Conservation (phyloP, 1,140 invertebrate species). For the Drosophila sechellia region DNA sequence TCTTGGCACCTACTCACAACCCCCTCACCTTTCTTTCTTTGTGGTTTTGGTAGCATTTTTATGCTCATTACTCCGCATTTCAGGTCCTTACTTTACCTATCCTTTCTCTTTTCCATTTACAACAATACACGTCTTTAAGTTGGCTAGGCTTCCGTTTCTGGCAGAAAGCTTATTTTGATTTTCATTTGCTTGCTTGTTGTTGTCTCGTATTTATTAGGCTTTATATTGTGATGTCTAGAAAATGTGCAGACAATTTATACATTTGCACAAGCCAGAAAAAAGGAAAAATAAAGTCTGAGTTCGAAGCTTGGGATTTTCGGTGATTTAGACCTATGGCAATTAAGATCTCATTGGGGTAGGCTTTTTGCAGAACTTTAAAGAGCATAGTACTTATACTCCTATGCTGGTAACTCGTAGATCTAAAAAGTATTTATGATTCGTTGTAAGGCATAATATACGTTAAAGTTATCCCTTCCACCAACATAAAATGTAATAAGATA, state of each 20-base stretch:
- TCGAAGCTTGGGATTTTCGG: conserved; percentile 8
- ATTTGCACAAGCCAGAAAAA: conserved; percentile 12
- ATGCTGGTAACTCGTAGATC: neutral
- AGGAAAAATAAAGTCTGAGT: neutral
- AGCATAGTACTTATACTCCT: neutral
- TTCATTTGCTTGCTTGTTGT: conserved; percentile 50
- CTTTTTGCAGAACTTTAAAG: neutral
- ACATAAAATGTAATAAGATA: too few species aligned
- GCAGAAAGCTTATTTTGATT: conserved; percentile 71
- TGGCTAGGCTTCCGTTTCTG: conserved; percentile 7
- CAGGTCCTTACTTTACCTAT: conserved; percentile 11
- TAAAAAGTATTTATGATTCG: too few species aligned
- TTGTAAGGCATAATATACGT: too few species aligned
- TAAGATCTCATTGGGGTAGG: conserved; percentile 24
- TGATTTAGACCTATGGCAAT: conserved; percentile 28
- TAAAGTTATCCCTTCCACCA: too few species aligned
- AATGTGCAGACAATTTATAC: conserved; percentile 73
- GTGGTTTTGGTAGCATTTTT: conserved; percentile 62
- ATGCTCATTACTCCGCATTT: conserved; percentile 78
- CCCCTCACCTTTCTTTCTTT: conserved; percentile 2
- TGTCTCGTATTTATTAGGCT: conserved; percentile 71
- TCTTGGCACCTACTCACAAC: conserved; percentile 53
- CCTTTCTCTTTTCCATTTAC: conserved; percentile 25
- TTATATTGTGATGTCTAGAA: conserved; percentile 75
- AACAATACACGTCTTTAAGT: conserved; percentile 38